Percentiles rank a stretch among this genome's conserved stretches.
Conservation (phyloP, 2,888 invertebrate species). For the Ashinkailepas kermadecensis region DNA sequence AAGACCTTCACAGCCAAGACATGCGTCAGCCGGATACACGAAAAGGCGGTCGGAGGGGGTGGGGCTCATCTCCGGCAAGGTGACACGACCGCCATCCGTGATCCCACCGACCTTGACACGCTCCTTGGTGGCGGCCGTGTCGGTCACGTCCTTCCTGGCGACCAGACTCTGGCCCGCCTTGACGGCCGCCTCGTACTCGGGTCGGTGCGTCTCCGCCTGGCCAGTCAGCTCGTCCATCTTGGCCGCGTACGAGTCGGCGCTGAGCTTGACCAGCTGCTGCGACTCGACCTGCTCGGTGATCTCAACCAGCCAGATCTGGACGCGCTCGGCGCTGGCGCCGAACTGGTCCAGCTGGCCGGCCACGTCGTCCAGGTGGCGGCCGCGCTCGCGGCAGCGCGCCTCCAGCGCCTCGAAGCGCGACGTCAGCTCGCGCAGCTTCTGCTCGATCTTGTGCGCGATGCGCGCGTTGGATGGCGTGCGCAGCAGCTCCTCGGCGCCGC, state of each 20-base stretch:
- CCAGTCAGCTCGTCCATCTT: neutral
- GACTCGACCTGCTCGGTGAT: constrained; percentile 66
- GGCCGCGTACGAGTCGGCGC: constrained; percentile 46
- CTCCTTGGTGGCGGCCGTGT: constrained; percentile 72
- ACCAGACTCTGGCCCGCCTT: constrained; percentile 72
- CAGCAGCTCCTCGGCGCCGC: constrained; percentile 69
- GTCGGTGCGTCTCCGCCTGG: constrained; percentile 43
- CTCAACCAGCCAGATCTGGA: constrained; percentile 38
- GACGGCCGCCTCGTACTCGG: constrained; percentile 67
- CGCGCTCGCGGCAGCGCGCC: constrained; percentile 68
- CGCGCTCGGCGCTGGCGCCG: constrained; percentile 47
- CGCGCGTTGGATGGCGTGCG: constrained; percentile 71
- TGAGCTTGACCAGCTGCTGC: constrained; percentile 56
- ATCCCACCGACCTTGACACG: constrained; percentile 60
- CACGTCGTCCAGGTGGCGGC: constrained; percentile 74
- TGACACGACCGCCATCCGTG: constrained; percentile 86
- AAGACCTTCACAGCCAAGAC: too few species aligned
- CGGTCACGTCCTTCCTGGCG: constrained; percentile 78
- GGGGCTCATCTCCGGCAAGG: constrained; percentile 47
- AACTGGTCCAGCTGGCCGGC: constrained; percentile 60
- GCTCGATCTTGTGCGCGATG: constrained; percentile 81
- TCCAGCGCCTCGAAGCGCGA: constrained; percentile 74
- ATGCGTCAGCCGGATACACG: too few species aligned
- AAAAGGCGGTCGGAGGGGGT: too few species aligned
- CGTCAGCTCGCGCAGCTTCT: constrained; percentile 75